Evolutionary conservation across 2,888 invertebrate species (phyloP).

Genomic region (Arge pagana): DNA sequence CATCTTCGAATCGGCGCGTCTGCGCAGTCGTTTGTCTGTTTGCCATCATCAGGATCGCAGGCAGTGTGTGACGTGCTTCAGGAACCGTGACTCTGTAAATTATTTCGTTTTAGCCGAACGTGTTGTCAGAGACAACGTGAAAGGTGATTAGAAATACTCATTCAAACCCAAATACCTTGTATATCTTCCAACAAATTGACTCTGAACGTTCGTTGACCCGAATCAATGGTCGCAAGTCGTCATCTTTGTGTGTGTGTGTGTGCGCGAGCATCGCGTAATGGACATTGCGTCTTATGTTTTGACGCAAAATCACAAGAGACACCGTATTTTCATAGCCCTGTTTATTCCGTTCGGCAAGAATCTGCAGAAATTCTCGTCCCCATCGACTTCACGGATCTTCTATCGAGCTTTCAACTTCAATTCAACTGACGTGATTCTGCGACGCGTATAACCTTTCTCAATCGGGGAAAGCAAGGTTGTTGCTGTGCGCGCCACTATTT

Average conservation of each 20-base stretch:
- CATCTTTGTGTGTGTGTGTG: too few relatives aligned
- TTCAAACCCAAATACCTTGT: too few relatives aligned
- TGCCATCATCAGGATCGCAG: background rate
- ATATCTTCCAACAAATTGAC: background rate
- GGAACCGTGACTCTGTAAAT: constrained; percentile 1
- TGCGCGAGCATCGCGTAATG: constrained; percentile 6
- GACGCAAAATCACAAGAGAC: background rate
- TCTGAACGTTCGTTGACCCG: background rate
- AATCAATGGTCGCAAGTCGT: too few relatives aligned
- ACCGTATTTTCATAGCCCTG: too few relatives aligned
- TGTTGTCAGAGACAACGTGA: background rate
- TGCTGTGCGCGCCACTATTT: constrained; percentile 20
- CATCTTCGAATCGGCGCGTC: too few relatives aligned
- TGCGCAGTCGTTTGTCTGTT: background rate
- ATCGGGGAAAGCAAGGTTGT: constrained; percentile 11
- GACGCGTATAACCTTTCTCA: background rate
- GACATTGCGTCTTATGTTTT: constrained; percentile 3
- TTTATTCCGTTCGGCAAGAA: too few relatives aligned
- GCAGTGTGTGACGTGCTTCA: background rate
- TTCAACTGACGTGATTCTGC: too few relatives aligned
- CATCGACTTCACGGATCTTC: too few relatives aligned
- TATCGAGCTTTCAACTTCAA: too few relatives aligned
- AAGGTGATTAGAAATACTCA: too few relatives aligned
- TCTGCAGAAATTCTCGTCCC: too few relatives aligned
- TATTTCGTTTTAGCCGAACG: background rate